Base-by-base conservation (phyloP, 2,113 vertebrate species). In the Bujurquina vittata region DNA sequence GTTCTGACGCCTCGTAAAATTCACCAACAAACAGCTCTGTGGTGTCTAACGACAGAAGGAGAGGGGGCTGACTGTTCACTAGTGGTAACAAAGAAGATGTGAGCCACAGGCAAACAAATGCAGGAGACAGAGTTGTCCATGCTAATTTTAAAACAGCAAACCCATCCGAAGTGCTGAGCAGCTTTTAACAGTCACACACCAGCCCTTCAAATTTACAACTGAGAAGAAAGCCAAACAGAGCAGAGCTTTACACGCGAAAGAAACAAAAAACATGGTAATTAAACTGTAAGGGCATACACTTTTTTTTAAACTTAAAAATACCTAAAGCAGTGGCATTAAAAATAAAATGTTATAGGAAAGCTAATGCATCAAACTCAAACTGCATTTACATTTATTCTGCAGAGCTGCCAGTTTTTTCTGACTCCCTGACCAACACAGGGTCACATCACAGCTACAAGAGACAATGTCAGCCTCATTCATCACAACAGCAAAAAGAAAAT, bases 71-170 rank as follows among this genome's bases (percentile, higher is more conserved):
- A 22, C 10, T 54, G 7, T 54, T 67, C 22, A 11, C 14, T 40
- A 18, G 63, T 26, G 23, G 20, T 26, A 77, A 78, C 75, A 89
- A 89, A 85, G 73, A 78, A 1, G 18, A 80, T 5, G 7, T 15
- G 5, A 61, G 49, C 54, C 22, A 58, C 35, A 18, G 29, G 9
- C 7, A 1, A 67, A 83, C 77, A 72, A 60, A 54, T 72, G 60
- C 5, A 9, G 18, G 7, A 62, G 10, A 81, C 37, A 4, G 10
- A 81, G 74, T 40, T 20, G 33, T 31, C 49, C 6, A 9, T 78
- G 37, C 37, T 84, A 54, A 55, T 81, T 46, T 60, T 69, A 2
- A 77, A 75, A 84, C 14, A 9, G 18, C 62, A 8, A 9, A 6
- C 11, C 31, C 65, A 23, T 40, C 31, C 3, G 4, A 29, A 11